Evolutionary conservation across 2,888 invertebrate genomes (phyloP), one percentile per base, ranked within the genome.

Genomic region (Proisotoma minuta): DNA sequence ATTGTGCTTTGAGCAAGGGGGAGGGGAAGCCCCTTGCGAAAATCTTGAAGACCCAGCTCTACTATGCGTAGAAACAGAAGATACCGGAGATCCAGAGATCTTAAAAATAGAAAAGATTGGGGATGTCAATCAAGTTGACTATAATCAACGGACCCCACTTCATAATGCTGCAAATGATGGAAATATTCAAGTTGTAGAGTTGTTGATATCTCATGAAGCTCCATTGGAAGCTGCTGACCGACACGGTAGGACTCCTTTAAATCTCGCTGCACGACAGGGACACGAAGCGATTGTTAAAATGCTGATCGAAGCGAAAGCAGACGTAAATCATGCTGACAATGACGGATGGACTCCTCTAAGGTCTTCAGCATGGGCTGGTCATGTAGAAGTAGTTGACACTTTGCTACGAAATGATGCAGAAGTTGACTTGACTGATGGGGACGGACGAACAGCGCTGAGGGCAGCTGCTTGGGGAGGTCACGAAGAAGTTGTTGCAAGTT

Each of bases 401-500:
- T 72, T 78, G 26, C 69, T 78, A 51, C 75, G 76, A 57, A 88
- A 90, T 81, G 86, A 86, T 76, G 77, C 77, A 34, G 63, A 71
- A 66, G 87, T 95, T 2, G 92, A 96, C 77, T 85, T 89, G 73
- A 88, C 90, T 1, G 92, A 93, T 75, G 86, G 87, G 57, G 92
- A 92, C 75, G 88, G 90, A 69, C 83, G 95, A 53, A 95, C 95
- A 0, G 92, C 95, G 0, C 79, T 96, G 59, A 84, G 94, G 47
- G 90, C 91, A 50, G 93, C 93, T 0, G 93, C 94, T 0, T 95
- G 95, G 95, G 93, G 93, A 40, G 95, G 95, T 0, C 93, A 95
- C 79, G 88, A 88, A 74, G 87, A 89, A 71, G 78, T 73, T 12
- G 72, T 73, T 23, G 60, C 61, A 34, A 71, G 71, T 65, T 61